Conservation (phyloP, 2,888 invertebrate species). For the Marasmarcha lunaedactyla region DNA sequence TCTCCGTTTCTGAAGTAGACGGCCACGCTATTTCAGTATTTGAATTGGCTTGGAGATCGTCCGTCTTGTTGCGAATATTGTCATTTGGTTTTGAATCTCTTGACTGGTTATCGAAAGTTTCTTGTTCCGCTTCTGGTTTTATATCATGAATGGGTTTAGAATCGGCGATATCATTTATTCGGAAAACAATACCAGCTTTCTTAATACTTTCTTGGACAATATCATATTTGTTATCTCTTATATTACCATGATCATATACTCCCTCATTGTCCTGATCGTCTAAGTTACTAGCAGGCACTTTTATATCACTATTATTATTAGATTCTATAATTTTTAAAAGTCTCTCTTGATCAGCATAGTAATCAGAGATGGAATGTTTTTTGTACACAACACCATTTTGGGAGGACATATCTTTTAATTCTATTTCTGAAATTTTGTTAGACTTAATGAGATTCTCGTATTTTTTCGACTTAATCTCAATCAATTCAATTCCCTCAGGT, state of each 20-base stretch:
- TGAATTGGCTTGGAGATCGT: no score
- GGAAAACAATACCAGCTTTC: no score
- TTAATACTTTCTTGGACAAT: no score
- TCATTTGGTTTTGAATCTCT: no score
- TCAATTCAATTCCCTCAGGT: slow-evolving; percentile 1
- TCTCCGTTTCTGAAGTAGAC: slow-evolving; percentile 11
- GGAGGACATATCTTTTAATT: slow-evolving; percentile 12
- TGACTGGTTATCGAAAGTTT: no score
- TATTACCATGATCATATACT: no score
- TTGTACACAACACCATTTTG: slow-evolving; percentile 4
- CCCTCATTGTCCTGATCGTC: no score
- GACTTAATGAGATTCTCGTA: neutral
- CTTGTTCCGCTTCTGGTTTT: no score
- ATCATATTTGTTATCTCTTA: no score
- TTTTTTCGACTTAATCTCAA: slow-evolving; percentile 3
- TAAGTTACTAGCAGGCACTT: neutral
- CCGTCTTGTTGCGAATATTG: no score
- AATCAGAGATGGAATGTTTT: slow-evolving; percentile 23
- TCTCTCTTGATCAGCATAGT: slow-evolving; percentile 29
- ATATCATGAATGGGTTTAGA: no score
- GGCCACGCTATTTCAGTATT: slow-evolving; percentile 9
- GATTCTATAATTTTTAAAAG: slow-evolving; percentile 26
- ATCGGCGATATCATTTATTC: no score
- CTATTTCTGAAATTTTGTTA: slow-evolving; percentile 9
- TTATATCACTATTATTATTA: slow-evolving; percentile 9